Evolutionary conservation across 2,888 invertebrate genomes (phyloP), one percentile per base, ranked within the genome.

Genomic region (Synergus gifuensis): DNA sequence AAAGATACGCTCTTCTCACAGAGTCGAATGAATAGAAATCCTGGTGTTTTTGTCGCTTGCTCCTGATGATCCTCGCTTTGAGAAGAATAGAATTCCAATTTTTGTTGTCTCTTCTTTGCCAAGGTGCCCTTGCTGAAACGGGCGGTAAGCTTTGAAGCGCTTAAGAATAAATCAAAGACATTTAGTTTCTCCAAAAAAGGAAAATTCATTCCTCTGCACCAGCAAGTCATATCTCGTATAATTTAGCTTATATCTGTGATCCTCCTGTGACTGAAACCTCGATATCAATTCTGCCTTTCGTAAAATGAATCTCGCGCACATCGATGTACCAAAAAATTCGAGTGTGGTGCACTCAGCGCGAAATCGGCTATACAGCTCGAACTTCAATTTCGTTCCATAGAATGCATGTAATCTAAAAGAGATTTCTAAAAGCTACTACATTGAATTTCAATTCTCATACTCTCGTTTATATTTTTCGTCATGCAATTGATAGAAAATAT

Each of bases 21-120:
- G 54, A 73, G n/a, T 36, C 54, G 54, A 73, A 73, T 73, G 73
- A 73, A 73, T 73, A 54, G 73, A 73, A 73, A 73, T 58, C 73
- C 54, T 73, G 73, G 73, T 73, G 73, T 73, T 73, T 73, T 73
- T 73, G 73, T 73, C 73, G 73, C n/a, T 73, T 73, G 73, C 73
- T 54, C 73, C 73, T 73, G 73, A 73, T 73, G 73, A 73, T 73
- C 54, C 73, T 36, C 73, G n/a, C 54, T 36, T 40, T 54, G 49
- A 73, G 73, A 73, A 73, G 73, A 73, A 73, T 73, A 58, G 73
- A n/a, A 73, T 54, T 73, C 40, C 73, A 54, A 73, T 73, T 73
- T 73, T 73, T 73, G 54, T 73, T 73, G n/a, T 12, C 49, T 54
- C 40, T 73, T 73, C 54, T 54, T 73, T 73, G 11, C 9, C 11